phyloP scores from a whole-genome alignment of 2,797 vertebrate species.

The Tauraco hartlaubi region DNA sequence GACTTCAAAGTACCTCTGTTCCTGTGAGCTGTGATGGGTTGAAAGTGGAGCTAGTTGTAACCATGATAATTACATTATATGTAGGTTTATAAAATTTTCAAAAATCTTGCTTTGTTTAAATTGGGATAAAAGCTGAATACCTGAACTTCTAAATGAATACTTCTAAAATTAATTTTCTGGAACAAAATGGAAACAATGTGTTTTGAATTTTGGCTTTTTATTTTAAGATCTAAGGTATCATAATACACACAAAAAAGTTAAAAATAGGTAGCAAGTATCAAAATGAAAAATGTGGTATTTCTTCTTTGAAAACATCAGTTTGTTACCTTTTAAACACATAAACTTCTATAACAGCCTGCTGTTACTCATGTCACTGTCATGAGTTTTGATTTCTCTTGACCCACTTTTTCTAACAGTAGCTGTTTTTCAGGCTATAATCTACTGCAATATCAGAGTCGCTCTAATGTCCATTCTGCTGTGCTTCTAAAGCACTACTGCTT shows the following conservation, averaged over 20 bases:
- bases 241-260: not conserved
- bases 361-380: not conserved
- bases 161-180: constrained; percentile 13
- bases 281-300: not conserved
- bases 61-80: not conserved
- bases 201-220: constrained; percentile 7
- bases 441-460: not conserved
- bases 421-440: not conserved
- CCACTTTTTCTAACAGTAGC: not conserved
- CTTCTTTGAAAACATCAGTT: not conserved
- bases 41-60: constrained; percentile 1
- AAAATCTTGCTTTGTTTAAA: not conserved
- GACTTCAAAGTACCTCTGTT: not conserved
- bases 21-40: not conserved
- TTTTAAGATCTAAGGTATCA: not conserved
- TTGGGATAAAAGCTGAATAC: not conserved
- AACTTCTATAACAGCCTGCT: not conserved
- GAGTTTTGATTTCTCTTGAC: not conserved
- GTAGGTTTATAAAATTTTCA: constrained; percentile 1
- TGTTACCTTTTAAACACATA: not conserved
- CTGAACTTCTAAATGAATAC: not conserved
- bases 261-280: not conserved
- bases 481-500: not conserved
- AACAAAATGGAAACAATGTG: not conserved
- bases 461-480: not conserved